A percentile compares a stretch with the other conserved stretches of the same genome.
Evolutionary conservation across 2,888 invertebrate genomes (phyloP).

Genomic region (Drosophila pseudotalamancana): DNA sequence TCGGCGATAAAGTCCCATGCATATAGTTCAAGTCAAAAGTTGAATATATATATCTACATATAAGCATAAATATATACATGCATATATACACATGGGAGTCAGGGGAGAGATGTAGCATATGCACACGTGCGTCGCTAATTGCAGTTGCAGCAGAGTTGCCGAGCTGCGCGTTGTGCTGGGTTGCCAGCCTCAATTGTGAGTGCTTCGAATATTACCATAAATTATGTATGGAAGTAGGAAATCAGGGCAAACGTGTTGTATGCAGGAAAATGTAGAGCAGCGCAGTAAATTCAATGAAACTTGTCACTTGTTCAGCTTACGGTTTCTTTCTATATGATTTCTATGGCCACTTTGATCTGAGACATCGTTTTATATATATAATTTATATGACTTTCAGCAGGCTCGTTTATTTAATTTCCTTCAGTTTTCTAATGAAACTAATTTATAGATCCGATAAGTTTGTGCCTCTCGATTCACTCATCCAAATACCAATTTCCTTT

Average conservation of each 20-base stretch:
- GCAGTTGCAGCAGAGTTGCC: conserved; percentile 35
- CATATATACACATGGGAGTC: neutral
- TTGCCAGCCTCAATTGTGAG: conserved; percentile 2
- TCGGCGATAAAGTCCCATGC: conserved; percentile 58
- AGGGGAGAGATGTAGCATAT: conserved; percentile 20
- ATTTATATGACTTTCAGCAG: too few relatives aligned
- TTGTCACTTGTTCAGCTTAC: too few relatives aligned
- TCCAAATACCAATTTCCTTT: neutral
- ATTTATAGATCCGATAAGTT: too few relatives aligned
- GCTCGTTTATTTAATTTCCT: too few relatives aligned
- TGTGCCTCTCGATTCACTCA: too few relatives aligned
- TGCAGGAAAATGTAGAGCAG: neutral
- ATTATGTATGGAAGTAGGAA: neutral
- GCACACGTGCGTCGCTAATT: conserved; percentile 28
- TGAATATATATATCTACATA: conserved; percentile 20
- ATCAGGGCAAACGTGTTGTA: neutral
- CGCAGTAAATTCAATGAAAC: too few relatives aligned
- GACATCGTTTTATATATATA: too few relatives aligned
- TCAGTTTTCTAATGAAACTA: too few relatives aligned
- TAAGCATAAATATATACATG: conserved; percentile 2
- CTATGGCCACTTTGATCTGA: too few relatives aligned
- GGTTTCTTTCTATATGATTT: too few relatives aligned
- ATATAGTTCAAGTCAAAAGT: conserved; percentile 49
- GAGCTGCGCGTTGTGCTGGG: neutral
- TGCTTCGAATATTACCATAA: neutral